Percentiles rank a stretch among this genome's conserved stretches.
Evolutionary conservation across 2,888 invertebrate species (phyloP).

Genomic region (Tenthredo mesomela): DNA sequence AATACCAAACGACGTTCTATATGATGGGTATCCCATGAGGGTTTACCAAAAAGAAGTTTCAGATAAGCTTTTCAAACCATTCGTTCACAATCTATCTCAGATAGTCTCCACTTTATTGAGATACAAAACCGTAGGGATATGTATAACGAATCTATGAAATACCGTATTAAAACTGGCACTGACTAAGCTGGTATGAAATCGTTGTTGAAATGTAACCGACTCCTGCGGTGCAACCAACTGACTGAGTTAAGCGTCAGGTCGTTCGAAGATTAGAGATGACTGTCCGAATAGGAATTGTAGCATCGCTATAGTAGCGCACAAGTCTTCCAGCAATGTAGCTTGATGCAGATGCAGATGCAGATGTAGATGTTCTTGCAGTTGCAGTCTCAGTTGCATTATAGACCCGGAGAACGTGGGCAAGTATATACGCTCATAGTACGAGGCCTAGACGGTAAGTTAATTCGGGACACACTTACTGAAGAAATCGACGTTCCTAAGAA

Average conservation of each 20-base stretch:
- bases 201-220: slow-evolving; percentile 15
- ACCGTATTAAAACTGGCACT: background rate
- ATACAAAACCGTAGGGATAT: background rate
- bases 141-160: background rate
- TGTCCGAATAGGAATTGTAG: slow-evolving; percentile 41
- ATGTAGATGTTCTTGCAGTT: slow-evolving; percentile 54
- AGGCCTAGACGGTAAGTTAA: slow-evolving; percentile 64
- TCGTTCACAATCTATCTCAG: slow-evolving; percentile 17
- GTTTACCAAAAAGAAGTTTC: background rate
- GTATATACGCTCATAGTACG: slow-evolving; percentile 4
- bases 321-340: slow-evolving; percentile 51
- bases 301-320: slow-evolving; percentile 25
- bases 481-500: slow-evolving; percentile 64
- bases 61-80: background rate
- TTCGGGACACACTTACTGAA: slow-evolving; percentile 62
- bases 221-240: slow-evolving; percentile 21
- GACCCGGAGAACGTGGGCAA: slow-evolving; percentile 23
- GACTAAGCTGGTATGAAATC: slow-evolving; percentile 1
- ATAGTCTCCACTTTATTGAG: background rate
- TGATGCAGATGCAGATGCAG: slow-evolving; percentile 51
- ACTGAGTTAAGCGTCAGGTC: slow-evolving; percentile 24
- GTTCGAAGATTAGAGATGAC: slow-evolving; percentile 45
- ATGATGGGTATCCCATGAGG: background rate
- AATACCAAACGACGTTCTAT: background rate
- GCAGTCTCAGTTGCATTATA: slow-evolving; percentile 57